Base-by-base conservation (phyloP, 2,888 invertebrate species). In the Autographa gamma region DNA sequence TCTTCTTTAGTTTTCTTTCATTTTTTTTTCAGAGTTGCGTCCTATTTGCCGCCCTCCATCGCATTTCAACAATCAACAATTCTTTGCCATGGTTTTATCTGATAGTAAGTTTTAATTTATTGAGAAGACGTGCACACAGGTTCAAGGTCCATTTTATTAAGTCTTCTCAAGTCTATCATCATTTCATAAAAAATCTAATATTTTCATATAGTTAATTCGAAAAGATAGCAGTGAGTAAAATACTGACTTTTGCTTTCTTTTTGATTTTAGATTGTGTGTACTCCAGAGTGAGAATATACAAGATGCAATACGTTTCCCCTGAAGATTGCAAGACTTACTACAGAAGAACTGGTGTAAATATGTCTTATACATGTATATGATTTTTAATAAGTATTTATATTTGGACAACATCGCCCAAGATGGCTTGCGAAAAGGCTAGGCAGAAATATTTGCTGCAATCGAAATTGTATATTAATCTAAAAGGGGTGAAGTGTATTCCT, bases 1-100 rank as follows among this genome's bases (percentile, higher is more conserved):
- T 25, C 25, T 25, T 25, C 25, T 25, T 25, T 34, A 6, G 34
- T 34, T 34, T 16, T 32, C 31, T 59, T 38, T 38, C 34, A 9
- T 38, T 25, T 25, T 25, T 25, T 25, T 25, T 82, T 48, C 81
- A 84, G 85, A 71, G 9, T 61, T 86, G 16, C 66, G 75, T 0
- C 89, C 89, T 5, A 88, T 91, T 62, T 90, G 90, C 61, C 74
- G 82, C 5, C 90, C 90, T 25, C 86, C 89, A 0, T 16, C 62
- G 0, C 60, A 75, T 60, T 78, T 81, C 14, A 66, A 69, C n/a
- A 63, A 83, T 31, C 76, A 80, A 0, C 7, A 63, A 0, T 77
- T 86, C 43, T 86, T 56, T 54, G 86, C 87, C 0, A 83, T 86
- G 80, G 79, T 81, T 7, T 34, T 79, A 25, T 70, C 86, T 3